Conservation (phyloP, 2,113 vertebrate species). For the Apteryx owenii region DNA sequence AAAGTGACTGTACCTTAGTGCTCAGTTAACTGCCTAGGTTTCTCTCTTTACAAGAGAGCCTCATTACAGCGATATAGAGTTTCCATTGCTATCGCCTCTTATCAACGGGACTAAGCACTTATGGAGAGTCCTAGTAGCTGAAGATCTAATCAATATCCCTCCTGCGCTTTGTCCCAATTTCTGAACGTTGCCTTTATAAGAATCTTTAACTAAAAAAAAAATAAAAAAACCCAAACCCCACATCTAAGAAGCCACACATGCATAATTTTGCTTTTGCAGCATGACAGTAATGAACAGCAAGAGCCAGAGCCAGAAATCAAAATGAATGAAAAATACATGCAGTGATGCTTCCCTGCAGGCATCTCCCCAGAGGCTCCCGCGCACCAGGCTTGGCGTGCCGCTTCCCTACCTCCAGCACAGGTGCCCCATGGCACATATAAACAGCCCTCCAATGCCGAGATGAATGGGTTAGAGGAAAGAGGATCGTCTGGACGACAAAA, state of each 20-base stretch:
- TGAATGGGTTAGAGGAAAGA: accelerated
- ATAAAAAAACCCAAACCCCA: accelerated
- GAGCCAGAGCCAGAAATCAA: not conserved
- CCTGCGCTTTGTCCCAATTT: not conserved
- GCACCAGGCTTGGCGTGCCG: not conserved
- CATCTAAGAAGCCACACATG: not conserved
- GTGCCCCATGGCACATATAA: not conserved
- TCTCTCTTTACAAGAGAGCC: not conserved
- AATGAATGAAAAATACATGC: not conserved
- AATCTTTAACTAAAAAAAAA: not conserved
- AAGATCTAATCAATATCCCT: not conserved
- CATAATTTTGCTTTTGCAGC: accelerated
- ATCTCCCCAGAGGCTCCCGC: not conserved
- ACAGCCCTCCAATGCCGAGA: not conserved
- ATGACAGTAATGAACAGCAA: accelerated
- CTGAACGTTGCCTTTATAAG: not conserved
- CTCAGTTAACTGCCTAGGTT: not conserved
- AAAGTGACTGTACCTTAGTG: not conserved
- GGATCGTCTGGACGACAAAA: not conserved
- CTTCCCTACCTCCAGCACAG: not conserved
- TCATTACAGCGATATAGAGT: not conserved
- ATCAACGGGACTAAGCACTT: not conserved
- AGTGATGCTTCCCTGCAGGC: not conserved
- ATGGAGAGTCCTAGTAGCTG: not conserved
- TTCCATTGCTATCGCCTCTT: not conserved